Evolutionary conservation across 2,888 invertebrate genomes (phyloP).

Genomic region (Emmelina monodactyla): DNA sequence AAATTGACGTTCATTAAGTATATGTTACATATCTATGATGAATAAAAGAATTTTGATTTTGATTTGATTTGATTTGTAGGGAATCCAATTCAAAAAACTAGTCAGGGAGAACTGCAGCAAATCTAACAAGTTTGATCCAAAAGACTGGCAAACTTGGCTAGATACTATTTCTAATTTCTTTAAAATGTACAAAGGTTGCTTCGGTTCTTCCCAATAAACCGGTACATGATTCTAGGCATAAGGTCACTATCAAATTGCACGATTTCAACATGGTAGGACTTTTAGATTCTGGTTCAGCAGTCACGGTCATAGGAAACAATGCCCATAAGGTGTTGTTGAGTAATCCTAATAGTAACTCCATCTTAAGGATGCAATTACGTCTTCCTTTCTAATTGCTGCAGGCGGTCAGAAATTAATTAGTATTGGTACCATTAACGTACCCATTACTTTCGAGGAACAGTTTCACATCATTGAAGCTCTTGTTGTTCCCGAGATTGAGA

Average conservation of each 20-base stretch:
- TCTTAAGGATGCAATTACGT: background rate
- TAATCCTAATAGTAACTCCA: background rate
- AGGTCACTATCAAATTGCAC: no score
- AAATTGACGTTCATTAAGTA: no score
- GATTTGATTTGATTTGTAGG: no score
- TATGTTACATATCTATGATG: no score
- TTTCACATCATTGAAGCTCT: background rate
- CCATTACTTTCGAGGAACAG: background rate
- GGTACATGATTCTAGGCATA: no score
- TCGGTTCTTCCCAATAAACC: no score
- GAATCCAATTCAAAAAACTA: background rate
- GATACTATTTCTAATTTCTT: background rate
- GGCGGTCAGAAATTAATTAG: background rate
- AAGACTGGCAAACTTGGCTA: background rate
- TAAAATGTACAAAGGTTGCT: background rate
- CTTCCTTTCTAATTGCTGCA: background rate
- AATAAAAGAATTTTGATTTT: no score
- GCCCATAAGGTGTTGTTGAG: background rate
- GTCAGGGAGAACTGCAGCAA: background rate
- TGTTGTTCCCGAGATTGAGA: constrained; percentile 7
- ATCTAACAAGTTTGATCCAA: background rate
- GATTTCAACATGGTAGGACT: background rate
- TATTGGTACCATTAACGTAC: background rate
- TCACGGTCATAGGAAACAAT: background rate
- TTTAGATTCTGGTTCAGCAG: background rate